Evolutionary conservation across 2,888 invertebrate genomes (phyloP).

Genomic region (Dyspetes luteomarginatus): DNA sequence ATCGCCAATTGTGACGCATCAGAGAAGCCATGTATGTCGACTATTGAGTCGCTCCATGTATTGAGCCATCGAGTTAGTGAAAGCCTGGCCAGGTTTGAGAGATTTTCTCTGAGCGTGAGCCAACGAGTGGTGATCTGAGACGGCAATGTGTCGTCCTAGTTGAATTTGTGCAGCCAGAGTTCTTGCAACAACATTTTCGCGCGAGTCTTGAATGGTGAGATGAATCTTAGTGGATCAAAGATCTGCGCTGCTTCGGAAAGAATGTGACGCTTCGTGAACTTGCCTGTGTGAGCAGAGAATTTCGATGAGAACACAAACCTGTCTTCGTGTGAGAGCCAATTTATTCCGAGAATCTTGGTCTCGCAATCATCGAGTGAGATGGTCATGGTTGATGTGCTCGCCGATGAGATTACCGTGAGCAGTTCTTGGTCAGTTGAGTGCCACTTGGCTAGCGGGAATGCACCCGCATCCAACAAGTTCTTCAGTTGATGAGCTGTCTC

Average conservation of each 20-base stretch:
- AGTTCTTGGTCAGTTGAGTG: too few species aligned
- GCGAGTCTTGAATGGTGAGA: slow-evolving; percentile 39
- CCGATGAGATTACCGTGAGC: too few species aligned
- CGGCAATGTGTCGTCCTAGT: slow-evolving; percentile 60
- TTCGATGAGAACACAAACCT: too few species aligned
- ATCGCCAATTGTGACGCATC: slow-evolving; percentile 63
- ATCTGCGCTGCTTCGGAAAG: slow-evolving; percentile 53
- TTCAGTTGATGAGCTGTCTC: neutral
- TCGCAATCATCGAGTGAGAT: too few species aligned
- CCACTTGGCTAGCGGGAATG: neutral
- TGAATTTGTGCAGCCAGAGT: slow-evolving; percentile 55
- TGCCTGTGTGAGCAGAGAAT: too few species aligned
- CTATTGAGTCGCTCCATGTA: neutral
- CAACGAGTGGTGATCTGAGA: slow-evolving; percentile 19
- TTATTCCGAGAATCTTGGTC: too few species aligned
- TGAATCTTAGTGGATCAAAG: slow-evolving; percentile 60
- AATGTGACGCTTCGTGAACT: too few species aligned
- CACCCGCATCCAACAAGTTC: neutral
- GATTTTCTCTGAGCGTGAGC: slow-evolving; percentile 54
- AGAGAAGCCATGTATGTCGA: slow-evolving; percentile 62
- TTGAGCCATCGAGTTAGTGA: slow-evolving; percentile 57
- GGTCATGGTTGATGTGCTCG: too few species aligned
- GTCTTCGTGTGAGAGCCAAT: too few species aligned
- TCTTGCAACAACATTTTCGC: too few species aligned
- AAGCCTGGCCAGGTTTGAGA: slow-evolving; percentile 46